Evolutionary conservation across 2,113 vertebrate genomes (phyloP).

Genomic region (Caloenas nicobarica): DNA sequence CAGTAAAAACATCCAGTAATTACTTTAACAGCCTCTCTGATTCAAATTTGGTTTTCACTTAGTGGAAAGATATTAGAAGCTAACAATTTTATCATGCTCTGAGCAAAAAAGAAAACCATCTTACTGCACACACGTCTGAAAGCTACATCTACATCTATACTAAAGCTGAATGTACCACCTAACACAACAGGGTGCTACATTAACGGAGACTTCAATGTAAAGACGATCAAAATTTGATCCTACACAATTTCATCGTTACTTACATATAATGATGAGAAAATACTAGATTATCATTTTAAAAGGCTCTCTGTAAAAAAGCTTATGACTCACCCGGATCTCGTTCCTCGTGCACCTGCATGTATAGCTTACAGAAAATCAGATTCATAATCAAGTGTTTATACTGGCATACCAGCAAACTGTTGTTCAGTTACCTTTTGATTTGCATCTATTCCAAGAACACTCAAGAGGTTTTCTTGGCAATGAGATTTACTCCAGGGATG

Average conservation of each 20-base stretch:
- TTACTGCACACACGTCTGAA: neutral
- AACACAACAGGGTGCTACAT: neutral
- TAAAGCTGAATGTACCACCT: neutral
- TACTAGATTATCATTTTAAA: neutral
- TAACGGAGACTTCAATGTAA: neutral
- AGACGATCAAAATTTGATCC: neutral
- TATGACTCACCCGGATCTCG: neutral
- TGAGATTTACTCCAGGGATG: constrained; percentile 61
- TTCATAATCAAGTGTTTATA: neutral
- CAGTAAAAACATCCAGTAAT: neutral
- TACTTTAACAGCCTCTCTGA: neutral
- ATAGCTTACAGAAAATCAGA: neutral
- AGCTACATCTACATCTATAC: neutral
- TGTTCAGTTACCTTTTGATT: constrained; percentile 67
- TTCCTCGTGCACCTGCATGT: neutral
- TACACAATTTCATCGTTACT: neutral
- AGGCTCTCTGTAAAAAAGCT: neutral
- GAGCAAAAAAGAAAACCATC: neutral
- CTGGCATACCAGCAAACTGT: neutral
- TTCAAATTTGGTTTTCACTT: neutral
- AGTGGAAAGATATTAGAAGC: neutral
- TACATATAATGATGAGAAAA: neutral
- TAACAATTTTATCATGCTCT: neutral
- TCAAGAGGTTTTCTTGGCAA: constrained; percentile 64
- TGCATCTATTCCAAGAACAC: constrained; percentile 70